Evolutionary conservation across 2,113 vertebrate genomes (phyloP).

Genomic region (Bucco capensis): DNA sequence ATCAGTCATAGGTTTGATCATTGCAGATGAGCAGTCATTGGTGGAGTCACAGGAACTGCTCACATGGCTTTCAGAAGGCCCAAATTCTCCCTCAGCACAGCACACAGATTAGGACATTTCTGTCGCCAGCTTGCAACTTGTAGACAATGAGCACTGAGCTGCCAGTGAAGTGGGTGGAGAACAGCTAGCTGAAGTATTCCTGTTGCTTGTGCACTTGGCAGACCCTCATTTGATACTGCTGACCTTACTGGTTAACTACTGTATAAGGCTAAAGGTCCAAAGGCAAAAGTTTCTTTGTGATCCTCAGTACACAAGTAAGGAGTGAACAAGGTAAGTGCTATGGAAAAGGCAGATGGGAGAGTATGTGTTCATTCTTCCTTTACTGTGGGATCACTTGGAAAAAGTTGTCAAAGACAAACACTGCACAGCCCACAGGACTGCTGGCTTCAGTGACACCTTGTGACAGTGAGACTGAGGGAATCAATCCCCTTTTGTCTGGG

Average conservation of each 20-base stretch:
- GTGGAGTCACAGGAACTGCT: not conserved
- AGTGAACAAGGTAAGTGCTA: not conserved
- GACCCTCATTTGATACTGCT: not conserved
- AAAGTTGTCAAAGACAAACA: not conserved
- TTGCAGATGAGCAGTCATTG: not conserved
- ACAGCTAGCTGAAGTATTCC: not conserved
- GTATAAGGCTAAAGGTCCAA: not conserved
- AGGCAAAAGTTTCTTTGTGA: not conserved
- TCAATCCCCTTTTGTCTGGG: not conserved
- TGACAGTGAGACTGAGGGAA: not conserved
- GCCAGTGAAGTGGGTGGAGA: not conserved
- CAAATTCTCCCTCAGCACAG: not conserved
- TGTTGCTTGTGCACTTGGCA: not conserved
- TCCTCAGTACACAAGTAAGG: not conserved
- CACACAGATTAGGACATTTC: not conserved
- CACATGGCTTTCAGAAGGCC: not conserved
- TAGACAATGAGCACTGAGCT: not conserved
- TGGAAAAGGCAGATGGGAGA: not conserved
- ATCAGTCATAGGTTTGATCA: not conserved
- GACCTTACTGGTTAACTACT: not conserved
- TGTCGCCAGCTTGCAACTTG: not conserved
- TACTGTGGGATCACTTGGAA: not conserved
- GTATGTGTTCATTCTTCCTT: not conserved
- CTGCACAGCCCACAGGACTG: not conserved
- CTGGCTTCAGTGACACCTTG: not conserved